Conservation (phyloP, 2,113 vertebrate genomes). For the Eclectus roratus region DNA sequence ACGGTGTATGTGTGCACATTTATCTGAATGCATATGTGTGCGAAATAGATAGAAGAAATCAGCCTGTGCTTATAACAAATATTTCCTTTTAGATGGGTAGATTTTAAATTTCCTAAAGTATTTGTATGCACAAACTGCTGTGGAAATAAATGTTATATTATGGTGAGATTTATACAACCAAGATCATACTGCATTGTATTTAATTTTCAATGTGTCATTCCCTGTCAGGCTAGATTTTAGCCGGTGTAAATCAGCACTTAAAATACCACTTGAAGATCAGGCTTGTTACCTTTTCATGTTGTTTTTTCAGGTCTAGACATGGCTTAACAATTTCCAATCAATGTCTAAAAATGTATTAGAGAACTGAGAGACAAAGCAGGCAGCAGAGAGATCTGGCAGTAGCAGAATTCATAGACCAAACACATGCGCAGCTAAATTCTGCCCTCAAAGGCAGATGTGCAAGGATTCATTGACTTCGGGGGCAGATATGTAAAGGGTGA, state of each 20-base stretch:
- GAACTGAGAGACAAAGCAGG: not conserved
- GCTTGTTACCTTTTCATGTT: conserved; percentile 39
- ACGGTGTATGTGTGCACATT: not conserved
- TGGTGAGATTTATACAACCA: not conserved
- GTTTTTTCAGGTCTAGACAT: conserved; percentile 5
- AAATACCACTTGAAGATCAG: conserved; percentile 30
- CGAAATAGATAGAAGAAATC: not conserved
- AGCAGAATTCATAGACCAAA: not conserved
- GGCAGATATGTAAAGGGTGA: not conserved
- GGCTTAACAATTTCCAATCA: conserved; percentile 47
- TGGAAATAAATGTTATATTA: not conserved
- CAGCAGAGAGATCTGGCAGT: not conserved
- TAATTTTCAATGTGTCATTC: not conserved
- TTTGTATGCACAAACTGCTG: not conserved
- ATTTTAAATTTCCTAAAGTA: not conserved
- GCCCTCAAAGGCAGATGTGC: not conserved
- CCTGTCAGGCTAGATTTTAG: conserved; percentile 16
- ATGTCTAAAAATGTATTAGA: conserved; percentile 28
- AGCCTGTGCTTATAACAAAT: not conserved
- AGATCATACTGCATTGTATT: not conserved
- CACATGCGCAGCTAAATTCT: not conserved
- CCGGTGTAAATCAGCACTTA: conserved; percentile 31
- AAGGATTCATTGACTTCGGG: not conserved
- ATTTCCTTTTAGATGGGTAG: not conserved
- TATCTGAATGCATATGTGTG: not conserved